Conservation (phyloP, 2,888 invertebrate species). For the Neelides folsomi region DNA sequence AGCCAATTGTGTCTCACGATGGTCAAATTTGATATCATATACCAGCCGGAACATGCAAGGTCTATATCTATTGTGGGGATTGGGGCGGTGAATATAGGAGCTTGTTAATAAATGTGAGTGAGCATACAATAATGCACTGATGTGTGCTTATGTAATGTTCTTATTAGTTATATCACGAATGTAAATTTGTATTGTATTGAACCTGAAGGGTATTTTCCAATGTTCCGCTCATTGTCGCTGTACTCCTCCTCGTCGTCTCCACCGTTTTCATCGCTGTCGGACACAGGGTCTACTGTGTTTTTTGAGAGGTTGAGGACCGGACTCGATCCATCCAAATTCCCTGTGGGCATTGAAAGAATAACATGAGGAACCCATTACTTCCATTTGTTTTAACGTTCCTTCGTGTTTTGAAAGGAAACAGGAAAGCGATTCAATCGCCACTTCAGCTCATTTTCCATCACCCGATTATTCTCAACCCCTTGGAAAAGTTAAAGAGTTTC, state of each 20-base stretch:
- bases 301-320: constrained; percentile 83
- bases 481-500: neutral
- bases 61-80: no score
- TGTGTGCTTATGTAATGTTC: no score
- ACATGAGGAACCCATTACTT: neutral
- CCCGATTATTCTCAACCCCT: neutral
- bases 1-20: no score
- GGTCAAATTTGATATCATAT: no score
- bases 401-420: constrained; percentile 6
- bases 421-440: neutral
- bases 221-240: constrained; percentile 55
- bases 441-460: neutral
- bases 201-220: constrained; percentile 26
- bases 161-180: no score
- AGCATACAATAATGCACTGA: no score
- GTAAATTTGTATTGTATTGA: neutral
- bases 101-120: no score
- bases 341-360: constrained; percentile 41
- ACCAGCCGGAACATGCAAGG: no score
- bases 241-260: constrained; percentile 51
- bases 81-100: no score
- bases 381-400: neutral
- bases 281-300: constrained; percentile 46
- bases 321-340: constrained; percentile 78
- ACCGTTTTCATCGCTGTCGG: constrained; percentile 33